These are phyloP conservation scores for Theretra japonica DNA, from an alignment of 2,888 invertebrate genomes.

Conservation along the genomic window DNA sequence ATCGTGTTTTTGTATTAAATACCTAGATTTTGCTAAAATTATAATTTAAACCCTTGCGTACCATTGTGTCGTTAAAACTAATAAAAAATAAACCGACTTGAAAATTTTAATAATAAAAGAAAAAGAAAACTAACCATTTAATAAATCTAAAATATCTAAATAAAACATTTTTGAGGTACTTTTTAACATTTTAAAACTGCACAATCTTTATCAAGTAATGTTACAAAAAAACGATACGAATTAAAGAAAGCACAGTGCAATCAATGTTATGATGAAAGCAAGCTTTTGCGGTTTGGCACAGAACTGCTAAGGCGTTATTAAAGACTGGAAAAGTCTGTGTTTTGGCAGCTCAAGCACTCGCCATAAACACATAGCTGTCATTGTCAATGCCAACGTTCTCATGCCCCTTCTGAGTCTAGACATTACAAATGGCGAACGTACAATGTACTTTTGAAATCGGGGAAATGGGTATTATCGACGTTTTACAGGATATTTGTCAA, in stretches of 20 bases:
- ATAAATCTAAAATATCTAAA: no score
- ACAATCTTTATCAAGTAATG: background rate
- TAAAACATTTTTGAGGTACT: no score
- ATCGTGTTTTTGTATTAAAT: no score
- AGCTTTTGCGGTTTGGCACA: conserved; percentile 20
- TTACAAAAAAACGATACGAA: background rate
- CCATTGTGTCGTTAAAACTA: no score
- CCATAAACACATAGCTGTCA: conserved; percentile 35
- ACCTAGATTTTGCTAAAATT: no score
- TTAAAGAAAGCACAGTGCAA: background rate
- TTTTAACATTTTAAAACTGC: background rate
- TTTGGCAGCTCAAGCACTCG: conserved; percentile 14
- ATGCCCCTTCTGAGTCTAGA: conserved; percentile 21
- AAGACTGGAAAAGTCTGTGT: conserved; percentile 23
- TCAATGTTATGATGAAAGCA: background rate
- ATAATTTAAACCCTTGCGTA: no score
- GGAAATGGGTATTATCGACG: background rate
- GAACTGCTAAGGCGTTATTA: background rate
- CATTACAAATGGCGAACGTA: background rate
- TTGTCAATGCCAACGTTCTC: conserved; percentile 34
- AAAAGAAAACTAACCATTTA: no score
- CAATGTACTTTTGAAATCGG: background rate
- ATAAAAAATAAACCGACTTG: no score
- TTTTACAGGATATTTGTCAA: no score
- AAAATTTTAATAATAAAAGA: no score